Evolutionary conservation across 1,140 invertebrate species (phyloP), one percentile per base, ranked within the genome.

Genomic region (Trichonephila clavata): DNA sequence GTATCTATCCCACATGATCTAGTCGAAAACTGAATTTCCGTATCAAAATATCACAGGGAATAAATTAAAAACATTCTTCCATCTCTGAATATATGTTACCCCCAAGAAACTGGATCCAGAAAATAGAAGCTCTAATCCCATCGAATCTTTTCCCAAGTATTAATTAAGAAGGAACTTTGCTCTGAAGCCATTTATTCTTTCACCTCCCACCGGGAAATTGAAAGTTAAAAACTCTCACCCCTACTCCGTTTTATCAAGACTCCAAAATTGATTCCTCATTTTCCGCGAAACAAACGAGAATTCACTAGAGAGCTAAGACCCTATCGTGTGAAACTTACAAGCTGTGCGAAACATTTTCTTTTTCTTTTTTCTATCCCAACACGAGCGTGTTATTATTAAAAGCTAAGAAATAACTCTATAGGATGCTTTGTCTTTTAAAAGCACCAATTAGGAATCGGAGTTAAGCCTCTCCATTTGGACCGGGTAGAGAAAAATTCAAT

Each of bases 111-210:
- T 24, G n/a, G 65, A 68, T 68, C 24, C 5, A 13, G n/a, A 68
- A 68, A 27, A n/a, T 3, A 8, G 65, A 24, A 68, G 65, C 65
- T 68, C 27, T 68, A 68, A 68, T 68, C 65, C n/a, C 14, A 24
- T 68, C 24, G n/a, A 68, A 68, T 68, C 65, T 68, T 68, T 68
- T 68, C 24, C 65, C n/a, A 24, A 24, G 65, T 68, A 68, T 68
- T 68, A 68, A 68, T 68, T 68, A 68, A 68, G 65, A 68, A 68
- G 10, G 65, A 24, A 68, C 8, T 68, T 21, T 21, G 24, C 65
- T 68, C 24, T 68, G 14, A 68, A 68, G 65, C 65, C 65, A 68
- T 68, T 68, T 24, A 68, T 68, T 68, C 65, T 68, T 68, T 68
- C 65, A 24, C 65, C 21, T n/a, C 65, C 65, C n/a, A 24, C n/a